These are phyloP conservation scores for Knipowitschia caucasica DNA, from an alignment of 2,797 vertebrate genomes.

Conservation along the genomic window DNA sequence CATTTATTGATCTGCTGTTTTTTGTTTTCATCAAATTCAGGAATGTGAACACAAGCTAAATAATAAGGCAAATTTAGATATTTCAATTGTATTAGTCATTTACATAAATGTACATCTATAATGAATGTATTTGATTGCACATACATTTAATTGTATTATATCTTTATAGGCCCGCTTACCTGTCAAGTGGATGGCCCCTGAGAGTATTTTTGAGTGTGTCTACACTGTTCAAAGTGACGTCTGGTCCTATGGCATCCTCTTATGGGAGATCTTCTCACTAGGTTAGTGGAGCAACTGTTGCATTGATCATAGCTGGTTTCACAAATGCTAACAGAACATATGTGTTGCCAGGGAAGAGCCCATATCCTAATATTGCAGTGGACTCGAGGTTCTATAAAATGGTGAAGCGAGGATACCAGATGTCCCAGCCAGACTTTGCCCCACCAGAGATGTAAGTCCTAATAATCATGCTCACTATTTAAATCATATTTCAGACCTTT, in stretches of 20 bases:
- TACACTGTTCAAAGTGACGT: slow-evolving; percentile 98
- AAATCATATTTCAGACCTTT: background rate
- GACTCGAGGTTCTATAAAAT: slow-evolving; percentile 96
- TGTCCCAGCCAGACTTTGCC: slow-evolving; percentile 89
- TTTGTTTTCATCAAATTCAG: no score
- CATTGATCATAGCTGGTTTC: background rate
- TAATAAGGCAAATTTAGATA: no score
- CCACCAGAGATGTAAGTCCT: slow-evolving; percentile 87
- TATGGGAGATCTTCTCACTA: slow-evolving; percentile 99
- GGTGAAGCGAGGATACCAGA: slow-evolving; percentile 94
- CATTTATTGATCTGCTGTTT: no score
- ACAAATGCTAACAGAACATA: background rate
- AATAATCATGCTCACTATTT: background rate
- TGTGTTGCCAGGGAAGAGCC: slow-evolving; percentile 83
- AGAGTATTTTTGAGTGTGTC: slow-evolving; percentile 96
- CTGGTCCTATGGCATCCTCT: slow-evolving; percentile 96
- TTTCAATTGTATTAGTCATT: no score
- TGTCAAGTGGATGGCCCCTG: slow-evolving; percentile 99
- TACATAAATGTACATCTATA: no score
- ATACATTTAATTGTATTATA: slow-evolving; percentile 8
- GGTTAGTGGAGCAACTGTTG: slow-evolving; percentile 71
- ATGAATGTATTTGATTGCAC: no score
- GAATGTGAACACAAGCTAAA: no score
- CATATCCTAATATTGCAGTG: slow-evolving; percentile 90
- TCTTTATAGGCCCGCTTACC: slow-evolving; percentile 89